Evolutionary conservation across 2,888 invertebrate genomes (phyloP).

Genomic region (Rhorus exstirpatorius): DNA sequence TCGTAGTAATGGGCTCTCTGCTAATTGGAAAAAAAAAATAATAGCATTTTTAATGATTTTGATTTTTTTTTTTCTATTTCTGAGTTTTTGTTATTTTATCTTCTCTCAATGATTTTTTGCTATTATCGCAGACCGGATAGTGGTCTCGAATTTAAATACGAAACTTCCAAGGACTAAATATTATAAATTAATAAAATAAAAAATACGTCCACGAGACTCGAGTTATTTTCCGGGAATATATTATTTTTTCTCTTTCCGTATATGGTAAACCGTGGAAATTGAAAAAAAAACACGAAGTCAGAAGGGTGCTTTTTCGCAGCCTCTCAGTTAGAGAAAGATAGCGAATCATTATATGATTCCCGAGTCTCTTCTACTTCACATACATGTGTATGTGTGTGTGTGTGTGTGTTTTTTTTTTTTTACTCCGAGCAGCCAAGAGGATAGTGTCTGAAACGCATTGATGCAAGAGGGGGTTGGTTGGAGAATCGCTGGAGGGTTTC

Average conservation of each 20-base stretch:
- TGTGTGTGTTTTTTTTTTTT: slow-evolving; percentile 1
- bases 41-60: no score
- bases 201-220: neutral
- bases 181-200: neutral
- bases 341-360: slow-evolving; percentile 56
- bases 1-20: no score
- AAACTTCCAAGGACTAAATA: neutral
- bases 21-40: no score
- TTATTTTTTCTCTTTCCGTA: neutral
- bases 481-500: slow-evolving; percentile 41
- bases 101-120: no score
- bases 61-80: neutral
- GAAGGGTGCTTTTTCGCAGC: slow-evolving; percentile 26
- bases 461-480: slow-evolving; percentile 19
- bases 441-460: slow-evolving; percentile 61
- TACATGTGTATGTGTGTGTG: slow-evolving; percentile 2
- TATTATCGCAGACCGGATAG: slow-evolving; percentile 1
- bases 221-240: neutral
- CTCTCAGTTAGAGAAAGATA: slow-evolving; percentile 38
- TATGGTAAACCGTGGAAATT: neutral
- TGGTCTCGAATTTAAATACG: slow-evolving; percentile 12
- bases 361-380: slow-evolving; percentile 31
- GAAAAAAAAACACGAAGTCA: slow-evolving; percentile 1
- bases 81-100: no score
- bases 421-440: slow-evolving; percentile 46